Conservation (phyloP, 2,888 invertebrate genomes). For the Agonum fuliginosum region DNA sequence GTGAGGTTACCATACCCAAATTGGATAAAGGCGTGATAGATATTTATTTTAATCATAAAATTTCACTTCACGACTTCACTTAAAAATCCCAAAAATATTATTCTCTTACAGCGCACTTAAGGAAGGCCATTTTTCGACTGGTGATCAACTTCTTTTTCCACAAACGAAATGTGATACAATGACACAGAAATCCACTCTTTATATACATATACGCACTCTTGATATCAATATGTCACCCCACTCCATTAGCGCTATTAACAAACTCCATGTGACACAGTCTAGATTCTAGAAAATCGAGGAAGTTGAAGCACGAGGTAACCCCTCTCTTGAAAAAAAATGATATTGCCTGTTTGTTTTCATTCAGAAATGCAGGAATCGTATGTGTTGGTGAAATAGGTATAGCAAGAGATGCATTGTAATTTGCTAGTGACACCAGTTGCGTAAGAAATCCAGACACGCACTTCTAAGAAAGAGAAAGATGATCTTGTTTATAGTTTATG, state of each 20-base stretch:
- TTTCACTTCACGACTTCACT: conserved; percentile 2
- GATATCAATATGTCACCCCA: conserved; percentile 50
- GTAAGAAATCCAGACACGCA: no score
- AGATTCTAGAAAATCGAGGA: conserved; percentile 19
- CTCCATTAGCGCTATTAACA: conserved; percentile 7
- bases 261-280: conserved; percentile 8
- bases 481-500: no score
- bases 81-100: conserved; percentile 8
- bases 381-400: no score
- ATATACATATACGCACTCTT: conserved; percentile 34
- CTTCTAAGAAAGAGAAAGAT: no score
- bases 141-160: conserved; percentile 11
- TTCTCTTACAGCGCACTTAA: conserved; percentile 55
- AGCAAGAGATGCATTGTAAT: no score
- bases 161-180: conserved; percentile 51
- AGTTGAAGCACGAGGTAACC: conserved; percentile 13
- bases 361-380: neutral
- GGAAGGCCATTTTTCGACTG: conserved; percentile 57
- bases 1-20: neutral
- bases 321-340: conserved; percentile 14
- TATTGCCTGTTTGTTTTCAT: neutral
- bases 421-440: no score
- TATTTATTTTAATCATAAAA: no score
- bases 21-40: neutral
- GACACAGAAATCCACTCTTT: conserved; percentile 29